phyloP scores from a whole-genome alignment of 1,140 invertebrate genomes.

The Drosophila nikananu region DNA sequence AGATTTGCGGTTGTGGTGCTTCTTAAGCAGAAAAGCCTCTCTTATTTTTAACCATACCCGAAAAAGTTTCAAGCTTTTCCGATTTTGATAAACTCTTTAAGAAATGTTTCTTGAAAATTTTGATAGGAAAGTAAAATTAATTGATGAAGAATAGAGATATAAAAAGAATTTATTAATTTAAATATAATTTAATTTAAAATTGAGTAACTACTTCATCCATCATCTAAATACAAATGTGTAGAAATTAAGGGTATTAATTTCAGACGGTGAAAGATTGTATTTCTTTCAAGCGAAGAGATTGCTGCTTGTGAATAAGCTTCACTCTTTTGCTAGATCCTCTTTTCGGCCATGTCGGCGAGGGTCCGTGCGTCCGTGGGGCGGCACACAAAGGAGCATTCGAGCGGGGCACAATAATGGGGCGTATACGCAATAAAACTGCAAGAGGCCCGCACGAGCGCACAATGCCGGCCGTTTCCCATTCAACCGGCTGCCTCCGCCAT shows the following conservation, averaged over 20 bases:
- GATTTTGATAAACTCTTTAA: not conserved
- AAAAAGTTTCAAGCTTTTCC: not conserved
- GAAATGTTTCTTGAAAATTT: not conserved
- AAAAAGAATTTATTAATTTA: too few species aligned
- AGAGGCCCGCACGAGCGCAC: slow-evolving; percentile 50
- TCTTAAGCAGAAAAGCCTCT: not conserved
- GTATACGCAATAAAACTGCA: slow-evolving; percentile 78
- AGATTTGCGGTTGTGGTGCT: slow-evolving; percentile 40
- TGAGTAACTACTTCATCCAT: too few species aligned
- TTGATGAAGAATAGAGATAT: too few species aligned
- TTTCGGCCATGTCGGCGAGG: not conserved
- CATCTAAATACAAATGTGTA: too few species aligned
- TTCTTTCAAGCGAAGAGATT: not conserved
- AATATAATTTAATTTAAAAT: too few species aligned
- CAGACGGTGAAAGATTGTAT: not conserved
- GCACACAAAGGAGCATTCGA: slow-evolving; percentile 54
- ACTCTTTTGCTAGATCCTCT: not conserved
- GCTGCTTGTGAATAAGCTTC: slow-evolving; percentile 7
- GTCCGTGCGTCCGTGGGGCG: not conserved
- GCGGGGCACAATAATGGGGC: slow-evolving; percentile 57
- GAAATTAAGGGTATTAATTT: not conserved
- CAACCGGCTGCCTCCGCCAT: slow-evolving; percentile 12
- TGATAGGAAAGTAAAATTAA: too few species aligned
- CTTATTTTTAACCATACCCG: not conserved
- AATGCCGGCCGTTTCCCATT: slow-evolving; percentile 30